Evolutionary conservation across 2,113 vertebrate species (phyloP).

Genomic region (Hemibagrus wyckioides): DNA sequence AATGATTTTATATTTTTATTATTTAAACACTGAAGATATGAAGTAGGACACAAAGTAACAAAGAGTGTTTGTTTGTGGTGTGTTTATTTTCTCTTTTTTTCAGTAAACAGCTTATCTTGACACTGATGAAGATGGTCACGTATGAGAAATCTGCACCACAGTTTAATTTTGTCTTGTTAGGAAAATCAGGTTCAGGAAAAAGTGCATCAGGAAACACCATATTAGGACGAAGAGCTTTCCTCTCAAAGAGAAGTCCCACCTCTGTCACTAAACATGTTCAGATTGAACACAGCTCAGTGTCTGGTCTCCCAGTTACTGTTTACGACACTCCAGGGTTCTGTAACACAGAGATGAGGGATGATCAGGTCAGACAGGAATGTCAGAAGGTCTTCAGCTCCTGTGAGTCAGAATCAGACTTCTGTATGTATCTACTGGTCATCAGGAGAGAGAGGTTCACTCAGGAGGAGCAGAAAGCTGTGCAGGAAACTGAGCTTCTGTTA

Average conservation of each 20-base stretch:
- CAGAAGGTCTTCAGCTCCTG: background rate
- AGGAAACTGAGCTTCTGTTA: background rate
- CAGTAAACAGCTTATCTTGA: too few species aligned
- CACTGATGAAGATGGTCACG: too few species aligned
- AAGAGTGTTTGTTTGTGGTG: too few species aligned
- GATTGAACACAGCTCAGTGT: background rate
- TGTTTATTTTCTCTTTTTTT: too few species aligned
- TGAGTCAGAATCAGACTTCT: conserved; percentile 15
- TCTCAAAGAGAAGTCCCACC: background rate
- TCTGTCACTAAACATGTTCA: conserved; percentile 2
- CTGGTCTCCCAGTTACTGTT: conserved; percentile 1
- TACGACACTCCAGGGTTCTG: conserved; percentile 41
- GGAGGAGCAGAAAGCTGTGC: background rate
- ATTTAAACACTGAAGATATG: too few species aligned
- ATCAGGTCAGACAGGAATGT: background rate
- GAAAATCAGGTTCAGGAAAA: conserved; percentile 33
- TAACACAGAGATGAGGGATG: background rate
- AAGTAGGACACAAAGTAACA: too few species aligned
- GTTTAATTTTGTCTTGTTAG: conserved; percentile 13
- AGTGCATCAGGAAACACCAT: conserved; percentile 48
- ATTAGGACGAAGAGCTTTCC: conserved; percentile 4
- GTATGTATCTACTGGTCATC: background rate
- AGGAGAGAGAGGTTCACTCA: background rate
- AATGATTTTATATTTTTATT: too few species aligned
- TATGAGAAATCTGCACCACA: too few species aligned